Conservation (phyloP, 2,888 invertebrate species). For the Synanthedon formicaeformis region DNA sequence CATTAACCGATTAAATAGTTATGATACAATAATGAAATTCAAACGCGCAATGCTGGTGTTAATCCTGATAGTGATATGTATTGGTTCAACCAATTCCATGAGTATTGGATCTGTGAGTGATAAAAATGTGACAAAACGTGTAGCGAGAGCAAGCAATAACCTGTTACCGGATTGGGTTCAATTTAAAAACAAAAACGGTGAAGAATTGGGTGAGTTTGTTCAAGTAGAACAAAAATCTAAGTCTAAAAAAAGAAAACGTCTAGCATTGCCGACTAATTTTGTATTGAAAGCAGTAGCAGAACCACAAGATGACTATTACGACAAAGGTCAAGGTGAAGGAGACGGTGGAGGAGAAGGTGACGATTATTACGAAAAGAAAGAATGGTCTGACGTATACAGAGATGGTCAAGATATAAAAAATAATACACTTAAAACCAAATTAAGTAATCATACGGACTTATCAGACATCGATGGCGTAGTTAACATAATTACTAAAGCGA, state of each 20-base stretch:
- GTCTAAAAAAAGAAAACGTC: conserved; percentile 37
- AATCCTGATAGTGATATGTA: neutral
- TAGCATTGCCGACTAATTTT: conserved; percentile 48
- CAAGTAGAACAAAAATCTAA: conserved; percentile 34
- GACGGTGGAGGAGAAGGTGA: conserved; percentile 42
- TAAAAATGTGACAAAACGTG: conserved; percentile 40
- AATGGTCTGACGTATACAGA: conserved; percentile 47
- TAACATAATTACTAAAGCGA: conserved; percentile 30
- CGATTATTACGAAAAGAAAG: conserved; percentile 52
- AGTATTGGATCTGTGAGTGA: conserved; percentile 34
- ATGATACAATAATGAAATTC: conserved; percentile 1
- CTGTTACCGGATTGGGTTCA: conserved; percentile 62
- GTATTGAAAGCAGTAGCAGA: conserved; percentile 41
- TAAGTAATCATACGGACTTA: conserved; percentile 23
- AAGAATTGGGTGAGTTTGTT: conserved; percentile 46
- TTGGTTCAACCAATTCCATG: conserved; percentile 25
- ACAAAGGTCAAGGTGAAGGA: conserved; percentile 40
- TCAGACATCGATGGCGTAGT: conserved; percentile 53
- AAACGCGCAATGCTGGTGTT: neutral
- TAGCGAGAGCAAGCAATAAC: conserved; percentile 18
- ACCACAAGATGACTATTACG: conserved; percentile 43
- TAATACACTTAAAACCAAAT: conserved; percentile 4
- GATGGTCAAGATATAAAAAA: conserved; percentile 14
- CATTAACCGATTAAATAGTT: neutral
- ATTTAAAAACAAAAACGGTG: conserved; percentile 53